A percentile compares a stretch with the other conserved stretches of the same genome.
phyloP scores from a whole-genome alignment of 2,797 vertebrate species.

The Chloroceryle amazona region DNA sequence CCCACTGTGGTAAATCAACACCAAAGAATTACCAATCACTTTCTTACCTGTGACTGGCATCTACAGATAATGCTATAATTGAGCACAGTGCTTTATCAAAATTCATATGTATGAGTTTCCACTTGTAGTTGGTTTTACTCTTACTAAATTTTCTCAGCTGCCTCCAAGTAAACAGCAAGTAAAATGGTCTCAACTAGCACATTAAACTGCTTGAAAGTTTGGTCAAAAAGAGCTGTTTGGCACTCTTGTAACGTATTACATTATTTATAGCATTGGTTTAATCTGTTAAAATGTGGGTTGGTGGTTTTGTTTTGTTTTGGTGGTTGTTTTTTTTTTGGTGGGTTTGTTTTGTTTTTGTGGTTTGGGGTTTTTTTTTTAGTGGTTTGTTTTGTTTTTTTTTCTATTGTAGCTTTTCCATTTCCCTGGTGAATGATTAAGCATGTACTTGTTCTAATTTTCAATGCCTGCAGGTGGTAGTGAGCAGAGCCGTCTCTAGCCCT shows the following conservation, averaged over 20 bases:
- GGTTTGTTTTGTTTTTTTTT: background rate
- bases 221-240: background rate
- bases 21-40: background rate
- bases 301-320: no score
- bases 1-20: background rate
- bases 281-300: background rate
- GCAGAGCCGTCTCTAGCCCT: conserved; percentile 18
- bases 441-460: conserved; percentile 74
- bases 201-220: background rate
- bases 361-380: background rate
- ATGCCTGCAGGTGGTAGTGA: conserved; percentile 46
- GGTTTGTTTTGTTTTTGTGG: background rate
- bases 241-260: background rate
- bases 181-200: background rate
- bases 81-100: background rate
- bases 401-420: conserved; percentile 54
- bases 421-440: conserved; percentile 60
- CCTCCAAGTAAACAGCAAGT: background rate
- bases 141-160: background rate
- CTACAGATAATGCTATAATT: background rate
- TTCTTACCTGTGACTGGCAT: background rate
- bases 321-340: background rate
- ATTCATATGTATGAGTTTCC: background rate
- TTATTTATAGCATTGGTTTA: conserved; percentile 41
- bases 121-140: background rate